Evolutionary conservation across 2,797 vertebrate genomes (phyloP), one percentile per base, ranked within the genome.

Genomic region (Holocentrus rufus): DNA sequence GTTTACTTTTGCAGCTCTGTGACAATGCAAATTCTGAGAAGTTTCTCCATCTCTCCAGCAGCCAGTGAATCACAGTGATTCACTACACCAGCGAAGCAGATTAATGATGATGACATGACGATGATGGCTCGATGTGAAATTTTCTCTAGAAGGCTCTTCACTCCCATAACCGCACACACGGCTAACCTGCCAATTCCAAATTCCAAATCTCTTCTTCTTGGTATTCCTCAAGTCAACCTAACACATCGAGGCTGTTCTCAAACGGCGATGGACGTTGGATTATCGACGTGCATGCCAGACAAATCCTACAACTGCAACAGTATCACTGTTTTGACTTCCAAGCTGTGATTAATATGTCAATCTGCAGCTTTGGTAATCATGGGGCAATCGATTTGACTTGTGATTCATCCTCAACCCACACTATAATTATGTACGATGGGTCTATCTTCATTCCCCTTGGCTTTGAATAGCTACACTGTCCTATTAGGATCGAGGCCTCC

Each of bases 311-410:
- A n/a, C 53, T 58, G 46, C 53, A 58, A 60, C 18, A 57, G 13
- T 17, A 30, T 52, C 1, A 4, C 27, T 3, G 53, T 53, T 71
- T 23, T 74, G 42, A 59, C 23, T 75, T 14, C 34, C 39, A 65
- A 47, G 30, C 50, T 72, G 74, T 63, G 65, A 78, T 76, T 77
- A 77, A 72, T 58, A 63, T 71, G 58, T 77, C 58, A 62, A 34
- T 71, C 62, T 67, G 17, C 14, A 52, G 50, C 42, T 31, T 6
- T 49, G 23, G 27, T n/a, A 42, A 46, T 62, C 47, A 70, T 39
- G 23, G 7, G 68, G 39, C 25, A 54, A 56, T 1, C 36, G 15
- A 34, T 69, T 34, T 61, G 52, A 14, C 27, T 18, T 66, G 36
- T 74, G 27, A 57, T 64, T 39, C 23, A 20, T 44, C 39, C 31